Conservation (phyloP, 2,113 vertebrate genomes). For the Alaudala cheleensis region DNA sequence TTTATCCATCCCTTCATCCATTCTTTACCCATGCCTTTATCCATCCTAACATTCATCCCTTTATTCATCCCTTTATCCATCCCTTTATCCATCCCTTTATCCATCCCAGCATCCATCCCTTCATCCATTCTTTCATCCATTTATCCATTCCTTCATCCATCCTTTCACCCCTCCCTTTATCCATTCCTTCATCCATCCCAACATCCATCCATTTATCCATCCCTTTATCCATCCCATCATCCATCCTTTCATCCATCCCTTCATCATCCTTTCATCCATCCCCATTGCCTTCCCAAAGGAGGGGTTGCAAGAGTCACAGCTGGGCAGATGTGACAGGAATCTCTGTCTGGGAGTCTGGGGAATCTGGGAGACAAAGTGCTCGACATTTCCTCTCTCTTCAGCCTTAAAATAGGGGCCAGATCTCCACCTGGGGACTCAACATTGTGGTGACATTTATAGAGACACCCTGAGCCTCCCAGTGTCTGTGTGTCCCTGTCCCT, state of each 20-base stretch:
- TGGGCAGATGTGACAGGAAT: not conserved
- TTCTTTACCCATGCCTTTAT: not conserved
- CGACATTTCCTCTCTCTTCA: not conserved
- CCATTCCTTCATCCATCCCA: not conserved
- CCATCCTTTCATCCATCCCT: not conserved
- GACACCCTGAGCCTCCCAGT: not conserved
- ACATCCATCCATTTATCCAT: too few species aligned
- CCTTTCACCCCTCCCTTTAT: not conserved
- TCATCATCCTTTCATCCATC: not conserved
- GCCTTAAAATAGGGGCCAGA: not conserved
- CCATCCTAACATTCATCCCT: not conserved
- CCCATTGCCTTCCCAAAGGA: not conserved
- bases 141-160: not conserved
- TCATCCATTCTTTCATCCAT: not conserved
- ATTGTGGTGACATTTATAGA: too few species aligned
- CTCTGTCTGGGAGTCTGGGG: not conserved
- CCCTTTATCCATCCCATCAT: not conserved
- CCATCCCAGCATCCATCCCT: not conserved
- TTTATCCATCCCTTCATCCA: not conserved
- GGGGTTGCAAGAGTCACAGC: not conserved
- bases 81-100: not conserved
- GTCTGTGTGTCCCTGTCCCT: accelerated
- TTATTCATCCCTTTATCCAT: not conserved
- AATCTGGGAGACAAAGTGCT: not conserved
- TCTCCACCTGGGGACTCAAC: not conserved